A percentile compares a stretch with the other conserved stretches of the same genome.
phyloP scores from a whole-genome alignment of 2,797 vertebrate genomes.

The Falco cherrug region DNA sequence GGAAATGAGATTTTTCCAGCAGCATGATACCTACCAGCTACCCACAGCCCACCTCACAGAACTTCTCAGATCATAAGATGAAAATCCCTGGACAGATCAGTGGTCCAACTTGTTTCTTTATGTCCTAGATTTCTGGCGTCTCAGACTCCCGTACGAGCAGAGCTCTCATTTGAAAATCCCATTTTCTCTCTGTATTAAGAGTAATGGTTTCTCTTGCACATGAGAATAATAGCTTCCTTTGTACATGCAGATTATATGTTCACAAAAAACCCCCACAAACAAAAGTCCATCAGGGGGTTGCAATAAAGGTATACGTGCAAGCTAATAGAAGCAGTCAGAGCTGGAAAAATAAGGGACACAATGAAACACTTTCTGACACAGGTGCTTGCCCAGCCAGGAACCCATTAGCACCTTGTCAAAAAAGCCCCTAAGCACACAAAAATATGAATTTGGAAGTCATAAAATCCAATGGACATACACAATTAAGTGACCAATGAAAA shows the following conservation, averaged over 20 bases:
- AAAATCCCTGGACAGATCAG: neutral
- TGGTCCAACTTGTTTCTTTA: neutral
- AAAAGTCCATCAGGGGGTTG: neutral
- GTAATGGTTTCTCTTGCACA: neutral
- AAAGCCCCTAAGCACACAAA: conserved; percentile 31
- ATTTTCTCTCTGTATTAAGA: neutral
- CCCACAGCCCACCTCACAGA: neutral
- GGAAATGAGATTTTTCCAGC: conserved; percentile 8
- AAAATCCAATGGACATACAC: conserved; percentile 21
- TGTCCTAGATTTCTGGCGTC: neutral
- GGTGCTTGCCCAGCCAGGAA: conserved; percentile 58
- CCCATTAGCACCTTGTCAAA: conserved; percentile 70
- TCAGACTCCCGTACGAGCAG: neutral
- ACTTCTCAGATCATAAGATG: neutral
- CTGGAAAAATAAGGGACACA: conserved; percentile 52
- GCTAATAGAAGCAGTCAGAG: conserved; percentile 29
- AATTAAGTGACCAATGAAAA: conserved; percentile 36
- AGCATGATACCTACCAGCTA: neutral
- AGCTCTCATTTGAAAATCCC: neutral
- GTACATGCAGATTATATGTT: neutral
- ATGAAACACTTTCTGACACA: conserved; percentile 66
- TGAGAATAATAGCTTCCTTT: neutral
- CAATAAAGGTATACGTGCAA: conserved; percentile 7
- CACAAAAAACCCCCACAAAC: neutral
- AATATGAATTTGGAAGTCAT: conserved; percentile 54